These are phyloP conservation scores for Tangara arthus DNA, from an alignment of 2,797 vertebrate species.

Conservation along the genomic window DNA sequence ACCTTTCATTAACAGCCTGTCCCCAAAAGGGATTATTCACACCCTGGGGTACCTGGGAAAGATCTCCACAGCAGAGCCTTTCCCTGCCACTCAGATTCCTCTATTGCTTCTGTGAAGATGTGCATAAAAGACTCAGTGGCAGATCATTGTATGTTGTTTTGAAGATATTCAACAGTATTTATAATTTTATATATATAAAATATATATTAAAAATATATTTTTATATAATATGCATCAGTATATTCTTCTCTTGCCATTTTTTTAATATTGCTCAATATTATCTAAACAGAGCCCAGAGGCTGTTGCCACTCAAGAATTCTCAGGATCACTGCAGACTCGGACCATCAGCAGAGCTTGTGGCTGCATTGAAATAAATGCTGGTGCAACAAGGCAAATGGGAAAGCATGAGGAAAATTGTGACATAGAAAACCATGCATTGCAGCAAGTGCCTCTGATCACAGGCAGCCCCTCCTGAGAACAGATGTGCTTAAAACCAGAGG, in stretches of 20 bases:
- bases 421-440: background rate
- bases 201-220: too few relatives aligned
- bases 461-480: background rate
- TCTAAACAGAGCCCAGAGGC: background rate
- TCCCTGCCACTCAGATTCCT: background rate
- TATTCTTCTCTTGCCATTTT: background rate
- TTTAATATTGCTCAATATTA: fast-evolving
- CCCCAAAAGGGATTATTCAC: background rate
- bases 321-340: background rate
- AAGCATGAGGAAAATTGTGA: background rate
- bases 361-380: fast-evolving
- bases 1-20: background rate
- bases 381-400: background rate
- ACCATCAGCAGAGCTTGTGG: background rate
- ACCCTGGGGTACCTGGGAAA: background rate
- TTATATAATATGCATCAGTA: too few relatives aligned
- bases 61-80: background rate
- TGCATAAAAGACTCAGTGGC: background rate
- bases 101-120: background rate
- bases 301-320: background rate
- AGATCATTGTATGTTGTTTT: background rate
- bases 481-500: background rate
- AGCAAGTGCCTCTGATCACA: background rate
- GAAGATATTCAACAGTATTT: background rate
- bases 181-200: background rate